Conservation (phyloP, 2,888 invertebrate genomes). For the Biston betularia region DNA sequence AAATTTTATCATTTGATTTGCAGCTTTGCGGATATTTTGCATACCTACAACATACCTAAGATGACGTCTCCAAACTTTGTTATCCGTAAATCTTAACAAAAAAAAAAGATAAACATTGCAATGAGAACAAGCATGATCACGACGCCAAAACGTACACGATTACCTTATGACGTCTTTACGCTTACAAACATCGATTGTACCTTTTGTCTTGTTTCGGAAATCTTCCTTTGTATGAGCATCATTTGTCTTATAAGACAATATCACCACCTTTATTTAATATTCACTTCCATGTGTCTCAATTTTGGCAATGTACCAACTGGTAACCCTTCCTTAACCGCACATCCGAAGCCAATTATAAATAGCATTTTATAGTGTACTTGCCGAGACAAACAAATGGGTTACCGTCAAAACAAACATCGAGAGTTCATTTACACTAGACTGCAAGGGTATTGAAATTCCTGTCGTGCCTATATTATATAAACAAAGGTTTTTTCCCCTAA, state of each 20-base stretch:
- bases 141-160: conserved; percentile 26
- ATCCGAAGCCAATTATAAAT: conserved; percentile 30
- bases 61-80: conserved; percentile 28
- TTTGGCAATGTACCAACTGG: conserved; percentile 27
- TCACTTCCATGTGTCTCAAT: conserved; percentile 14
- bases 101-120: conserved; percentile 20
- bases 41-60: conserved; percentile 20
- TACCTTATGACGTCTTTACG: conserved; percentile 15
- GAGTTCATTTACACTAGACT: conserved; percentile 15
- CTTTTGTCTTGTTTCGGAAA: conserved; percentile 29
- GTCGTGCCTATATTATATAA: too few species aligned
- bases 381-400: conserved; percentile 29
- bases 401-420: conserved; percentile 23
- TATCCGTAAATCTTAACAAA: conserved; percentile 27
- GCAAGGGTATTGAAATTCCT: neutral
- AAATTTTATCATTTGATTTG: conserved; percentile 17
- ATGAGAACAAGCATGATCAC: conserved; percentile 33
- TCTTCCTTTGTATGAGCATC: conserved; percentile 38
- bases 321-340: conserved; percentile 23
- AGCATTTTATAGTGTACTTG: conserved; percentile 31
- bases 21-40: conserved; percentile 20
- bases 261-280: conserved; percentile 22
- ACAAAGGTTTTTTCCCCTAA: too few species aligned
- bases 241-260: conserved; percentile 24
- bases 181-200: conserved; percentile 21